These are phyloP conservation scores for Phataginus tricuspis DNA, from an alignment of 2,797 vertebrate genomes.

Conservation along the genomic window DNA sequence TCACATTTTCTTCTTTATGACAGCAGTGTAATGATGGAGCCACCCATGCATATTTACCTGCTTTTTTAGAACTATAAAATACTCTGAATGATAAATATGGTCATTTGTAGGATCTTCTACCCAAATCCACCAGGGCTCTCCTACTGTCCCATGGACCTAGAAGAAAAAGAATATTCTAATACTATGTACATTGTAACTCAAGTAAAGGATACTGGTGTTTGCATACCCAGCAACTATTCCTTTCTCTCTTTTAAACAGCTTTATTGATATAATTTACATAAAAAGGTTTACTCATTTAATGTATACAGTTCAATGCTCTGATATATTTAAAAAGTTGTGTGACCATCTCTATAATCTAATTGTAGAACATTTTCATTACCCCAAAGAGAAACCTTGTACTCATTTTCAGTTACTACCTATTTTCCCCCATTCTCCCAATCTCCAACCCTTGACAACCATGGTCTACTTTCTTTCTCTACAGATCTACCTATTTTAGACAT, in stretches of 20 bases:
- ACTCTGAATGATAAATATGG: constrained; percentile 99
- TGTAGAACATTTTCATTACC: constrained; percentile 33
- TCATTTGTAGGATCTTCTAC: constrained; percentile 98
- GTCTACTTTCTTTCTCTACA: background rate
- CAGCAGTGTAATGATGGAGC: background rate
- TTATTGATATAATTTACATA: background rate
- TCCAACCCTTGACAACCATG: background rate
- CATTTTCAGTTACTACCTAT: background rate
- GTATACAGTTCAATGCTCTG: background rate
- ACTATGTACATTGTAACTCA: background rate
- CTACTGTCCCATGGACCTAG: constrained; percentile 94
- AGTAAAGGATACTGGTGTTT: background rate
- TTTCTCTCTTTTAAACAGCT: background rate
- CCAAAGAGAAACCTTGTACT: background rate
- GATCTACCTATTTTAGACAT: background rate
- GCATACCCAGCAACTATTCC: background rate
- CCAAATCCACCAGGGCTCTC: constrained; percentile 99
- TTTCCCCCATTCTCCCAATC: background rate
- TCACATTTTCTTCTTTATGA: background rate
- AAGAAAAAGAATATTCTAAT: constrained; percentile 53
- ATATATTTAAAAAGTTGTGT: constrained; percentile 7
- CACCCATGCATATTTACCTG: constrained; percentile 87
- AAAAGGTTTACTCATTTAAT: constrained; percentile 17
- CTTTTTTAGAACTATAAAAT: constrained; percentile 97
- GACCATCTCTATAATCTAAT: background rate